Base-by-base conservation (phyloP, 2,797 vertebrate genomes). In the Toxotes lorentzi region DNA sequence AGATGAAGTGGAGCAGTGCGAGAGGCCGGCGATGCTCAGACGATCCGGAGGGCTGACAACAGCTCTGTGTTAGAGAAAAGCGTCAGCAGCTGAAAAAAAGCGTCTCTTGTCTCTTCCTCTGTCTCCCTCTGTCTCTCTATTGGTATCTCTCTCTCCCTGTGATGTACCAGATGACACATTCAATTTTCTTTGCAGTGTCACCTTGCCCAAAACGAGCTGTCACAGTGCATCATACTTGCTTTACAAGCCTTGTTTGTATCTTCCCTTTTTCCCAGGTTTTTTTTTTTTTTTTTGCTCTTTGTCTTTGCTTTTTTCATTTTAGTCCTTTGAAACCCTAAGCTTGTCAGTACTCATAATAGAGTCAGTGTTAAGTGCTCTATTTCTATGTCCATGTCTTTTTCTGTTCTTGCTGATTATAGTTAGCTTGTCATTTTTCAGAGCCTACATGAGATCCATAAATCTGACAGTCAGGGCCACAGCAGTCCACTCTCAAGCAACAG, bases 1-100 rank as follows among this genome's bases (percentile, higher is more conserved):
- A 94, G 92, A 94, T 88, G 86, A 94, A 93, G 92, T 92, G 89
- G 90, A 92, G 90, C 89, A 90, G 90, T 85, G 87, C 84, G 85
- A 89, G 89, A 58, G 85, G 91, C 85, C 91, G 75, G 78, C 57
- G 72, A 88, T 83, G 91, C 86, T 88, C 81, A 85, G 90, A 92
- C 85, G 87, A 88, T 86, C 93, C 9, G 0, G 81, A 73, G 82
- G 48, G 82, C 88, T 89, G 90, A 89, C 92, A 88, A 85, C 67
- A 47, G 66, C 65, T 81, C 80, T 79, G 65, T 68, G 81, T 88
- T 43, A 81, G 71, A 90, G 75, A 75, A 76, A 50, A 19, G 38
- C 72, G 50, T 83, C 84, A 76, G 81, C 73, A 73, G 59, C 70
- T 78, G 24, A 76, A 84, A 60, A 40, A 30, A 79, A 84, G 32